Conservation (phyloP, 37 sponge, comb jelly and placozoan species). For the Bolinopsis microptera region DNA sequence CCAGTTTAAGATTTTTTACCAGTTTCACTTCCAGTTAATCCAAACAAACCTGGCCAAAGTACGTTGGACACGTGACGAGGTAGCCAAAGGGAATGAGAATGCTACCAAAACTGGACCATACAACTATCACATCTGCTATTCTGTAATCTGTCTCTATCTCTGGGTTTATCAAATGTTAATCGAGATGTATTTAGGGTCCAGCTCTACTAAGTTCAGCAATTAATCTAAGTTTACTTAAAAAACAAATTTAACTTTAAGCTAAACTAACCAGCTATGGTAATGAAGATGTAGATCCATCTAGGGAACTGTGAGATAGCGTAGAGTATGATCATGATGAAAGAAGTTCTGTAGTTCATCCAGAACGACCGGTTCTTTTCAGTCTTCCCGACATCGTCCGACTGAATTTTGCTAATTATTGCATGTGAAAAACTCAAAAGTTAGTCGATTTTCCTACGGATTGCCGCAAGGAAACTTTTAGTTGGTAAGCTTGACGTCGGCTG, state of each 20-base stretch:
- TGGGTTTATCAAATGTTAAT: background rate
- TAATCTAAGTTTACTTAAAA: too few species aligned
- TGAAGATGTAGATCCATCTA: slow-evolving; percentile 37
- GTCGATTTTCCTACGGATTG: background rate
- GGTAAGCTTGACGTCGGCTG: too few species aligned
- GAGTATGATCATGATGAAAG: slow-evolving; percentile 23
- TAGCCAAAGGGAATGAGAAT: slow-evolving; percentile 42
- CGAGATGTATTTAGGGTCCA: too few species aligned
- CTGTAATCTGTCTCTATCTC: slow-evolving; percentile 6
- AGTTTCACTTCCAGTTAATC: background rate
- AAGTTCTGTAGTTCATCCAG: slow-evolving; percentile 52
- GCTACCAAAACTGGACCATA: slow-evolving; percentile 43
- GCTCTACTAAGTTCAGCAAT: too few species aligned
- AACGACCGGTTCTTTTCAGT: background rate
- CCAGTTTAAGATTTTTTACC: background rate
- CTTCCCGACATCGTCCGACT: background rate
- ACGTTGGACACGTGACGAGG: slow-evolving; percentile 43
- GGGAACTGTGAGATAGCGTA: slow-evolving; percentile 42
- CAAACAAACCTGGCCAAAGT: slow-evolving; percentile 4
- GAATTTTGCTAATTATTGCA: too few species aligned
- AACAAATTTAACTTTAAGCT: too few species aligned
- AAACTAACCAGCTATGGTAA: background rate
- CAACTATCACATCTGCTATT: slow-evolving; percentile 25
- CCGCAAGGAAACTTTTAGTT: too few species aligned
- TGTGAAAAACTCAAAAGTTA: background rate